Evolutionary conservation across 1,140 invertebrate genomes (phyloP).

Genomic region (Teleogryllus occipitalis): DNA sequence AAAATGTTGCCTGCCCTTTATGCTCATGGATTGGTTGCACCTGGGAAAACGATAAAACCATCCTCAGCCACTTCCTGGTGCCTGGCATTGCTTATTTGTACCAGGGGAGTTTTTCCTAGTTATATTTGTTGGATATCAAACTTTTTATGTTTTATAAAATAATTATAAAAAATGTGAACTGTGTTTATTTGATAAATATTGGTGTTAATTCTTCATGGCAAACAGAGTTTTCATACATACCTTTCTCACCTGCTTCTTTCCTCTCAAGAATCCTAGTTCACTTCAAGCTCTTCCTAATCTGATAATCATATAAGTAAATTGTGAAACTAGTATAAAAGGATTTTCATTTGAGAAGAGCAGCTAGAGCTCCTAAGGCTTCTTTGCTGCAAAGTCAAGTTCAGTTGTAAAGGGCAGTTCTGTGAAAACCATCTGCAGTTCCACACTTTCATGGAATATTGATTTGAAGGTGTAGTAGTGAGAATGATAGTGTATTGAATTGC

Average conservation of each 20-base stretch:
- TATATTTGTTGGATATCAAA: constrained; percentile 28
- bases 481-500: neutral
- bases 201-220: constrained; percentile 26
- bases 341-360: too few relatives aligned
- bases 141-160: constrained; percentile 29
- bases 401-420: neutral
- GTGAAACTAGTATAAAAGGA: neutral
- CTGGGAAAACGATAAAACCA: neutral
- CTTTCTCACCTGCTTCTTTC: neutral
- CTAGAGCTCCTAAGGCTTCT: too few relatives aligned
- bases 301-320: neutral
- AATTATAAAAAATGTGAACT: constrained; percentile 28
- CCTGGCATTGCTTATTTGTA: constrained; percentile 24
- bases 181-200: constrained; percentile 28
- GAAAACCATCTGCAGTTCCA: neutral
- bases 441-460: neutral
- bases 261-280: neutral
- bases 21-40: constrained; percentile 15
- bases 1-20: constrained; percentile 12
- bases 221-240: constrained; percentile 22
- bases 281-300: neutral
- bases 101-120: constrained; percentile 26
- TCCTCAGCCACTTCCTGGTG: constrained; percentile 15
- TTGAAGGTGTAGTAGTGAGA: neutral
- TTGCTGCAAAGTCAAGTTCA: too few relatives aligned